phyloP scores from a whole-genome alignment of 2,888 invertebrate genomes.

The Liopterus haemorrhoidalis region DNA sequence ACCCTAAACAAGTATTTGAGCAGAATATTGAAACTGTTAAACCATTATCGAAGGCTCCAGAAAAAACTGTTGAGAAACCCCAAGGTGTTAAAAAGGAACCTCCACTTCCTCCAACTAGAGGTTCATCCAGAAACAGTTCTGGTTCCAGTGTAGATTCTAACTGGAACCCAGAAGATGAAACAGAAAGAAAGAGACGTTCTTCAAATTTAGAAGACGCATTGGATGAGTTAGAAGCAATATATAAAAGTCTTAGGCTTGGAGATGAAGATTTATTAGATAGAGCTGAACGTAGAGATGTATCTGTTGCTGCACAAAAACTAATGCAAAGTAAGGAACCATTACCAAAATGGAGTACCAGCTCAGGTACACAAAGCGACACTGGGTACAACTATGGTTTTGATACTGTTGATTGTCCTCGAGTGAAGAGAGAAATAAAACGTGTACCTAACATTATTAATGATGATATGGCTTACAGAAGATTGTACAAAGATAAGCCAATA shows the following conservation, averaged over 20 bases:
- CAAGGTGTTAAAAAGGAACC: constrained; percentile 25
- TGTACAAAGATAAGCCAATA: constrained; percentile 55
- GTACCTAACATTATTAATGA: constrained; percentile 65
- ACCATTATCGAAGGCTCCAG: constrained; percentile 37
- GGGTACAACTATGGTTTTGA: constrained; percentile 44
- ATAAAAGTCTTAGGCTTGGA: constrained; percentile 76
- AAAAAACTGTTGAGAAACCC: constrained; percentile 31
- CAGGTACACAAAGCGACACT: constrained; percentile 44
- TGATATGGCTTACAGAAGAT: constrained; percentile 74
- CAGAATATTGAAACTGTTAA: constrained; percentile 15
- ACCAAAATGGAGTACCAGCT: constrained; percentile 32
- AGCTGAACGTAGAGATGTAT: constrained; percentile 65
- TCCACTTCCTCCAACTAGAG: constrained; percentile 40
- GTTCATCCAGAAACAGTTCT: constrained; percentile 34
- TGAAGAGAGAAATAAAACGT: constrained; percentile 38
- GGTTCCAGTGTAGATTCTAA: constrained; percentile 26
- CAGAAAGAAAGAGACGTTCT: constrained; percentile 56
- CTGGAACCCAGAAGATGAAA: constrained; percentile 47
- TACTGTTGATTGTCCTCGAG: constrained; percentile 38
- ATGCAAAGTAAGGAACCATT: constrained; percentile 33
- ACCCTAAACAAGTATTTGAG: constrained; percentile 14
- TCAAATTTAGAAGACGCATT: constrained; percentile 82
- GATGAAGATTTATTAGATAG: constrained; percentile 77
- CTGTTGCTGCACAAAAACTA: constrained; percentile 39
- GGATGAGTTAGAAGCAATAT: constrained; percentile 85